Conservation (phyloP, 2,888 invertebrate species). For the Troilus luridus region DNA sequence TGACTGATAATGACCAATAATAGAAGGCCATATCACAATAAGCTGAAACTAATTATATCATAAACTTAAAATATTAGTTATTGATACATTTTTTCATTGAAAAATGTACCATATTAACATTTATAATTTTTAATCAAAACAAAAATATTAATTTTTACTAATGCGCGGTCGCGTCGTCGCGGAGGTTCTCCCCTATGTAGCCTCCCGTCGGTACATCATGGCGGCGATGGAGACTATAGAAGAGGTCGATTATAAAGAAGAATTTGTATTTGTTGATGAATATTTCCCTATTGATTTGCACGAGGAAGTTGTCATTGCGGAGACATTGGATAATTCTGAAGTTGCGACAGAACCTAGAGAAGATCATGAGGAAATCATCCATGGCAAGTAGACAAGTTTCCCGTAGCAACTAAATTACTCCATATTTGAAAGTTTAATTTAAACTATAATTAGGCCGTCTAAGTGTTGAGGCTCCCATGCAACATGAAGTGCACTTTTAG, state of each 20-base stretch:
- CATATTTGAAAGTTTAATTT: slow-evolving; percentile 46
- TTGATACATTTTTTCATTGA: not conserved
- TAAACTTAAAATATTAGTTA: not conserved
- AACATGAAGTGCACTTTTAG: not conserved
- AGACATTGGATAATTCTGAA: slow-evolving; percentile 58
- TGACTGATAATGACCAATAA: not conserved
- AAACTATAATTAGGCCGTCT: not conserved
- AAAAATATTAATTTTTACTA: slow-evolving; percentile 12
- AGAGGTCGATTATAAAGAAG: slow-evolving; percentile 60
- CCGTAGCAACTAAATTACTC: slow-evolving; percentile 57
- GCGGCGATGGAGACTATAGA: slow-evolving; percentile 62
- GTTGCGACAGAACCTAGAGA: slow-evolving; percentile 58
- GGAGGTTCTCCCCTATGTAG: slow-evolving; percentile 52
- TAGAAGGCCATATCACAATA: not conserved
- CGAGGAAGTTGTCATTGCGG: slow-evolving; percentile 64
- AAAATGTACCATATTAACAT: not conserved
- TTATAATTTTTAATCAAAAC: not conserved
- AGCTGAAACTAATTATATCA: not conserved
- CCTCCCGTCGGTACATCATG: slow-evolving; percentile 61
- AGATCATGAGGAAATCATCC: slow-evolving; percentile 63
- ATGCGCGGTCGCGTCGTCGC: slow-evolving; percentile 59
- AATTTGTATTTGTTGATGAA: slow-evolving; percentile 63
- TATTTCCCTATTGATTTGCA: slow-evolving; percentile 63
- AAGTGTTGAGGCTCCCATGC: not conserved
- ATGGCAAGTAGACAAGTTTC: slow-evolving; percentile 61